These are phyloP conservation scores for Vannuccia rotundouncinata DNA, from an alignment of 2,888 invertebrate species.

Conservation along the genomic window DNA sequence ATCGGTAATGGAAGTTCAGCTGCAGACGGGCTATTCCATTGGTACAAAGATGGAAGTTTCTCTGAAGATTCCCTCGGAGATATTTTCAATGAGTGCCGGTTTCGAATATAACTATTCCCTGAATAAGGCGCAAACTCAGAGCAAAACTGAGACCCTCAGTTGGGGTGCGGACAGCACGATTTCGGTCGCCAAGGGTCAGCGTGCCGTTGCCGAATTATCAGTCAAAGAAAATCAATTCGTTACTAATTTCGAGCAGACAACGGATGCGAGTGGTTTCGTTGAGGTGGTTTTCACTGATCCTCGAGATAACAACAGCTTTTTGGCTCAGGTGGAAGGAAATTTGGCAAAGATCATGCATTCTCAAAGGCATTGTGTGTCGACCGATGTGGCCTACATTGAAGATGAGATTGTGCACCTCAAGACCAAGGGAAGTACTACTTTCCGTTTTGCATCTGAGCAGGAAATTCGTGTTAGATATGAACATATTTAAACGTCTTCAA, in stretches of 20 bases:
- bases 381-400: background rate
- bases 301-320: conserved; percentile 55
- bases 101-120: conserved; percentile 55
- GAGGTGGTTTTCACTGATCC: conserved; percentile 53
- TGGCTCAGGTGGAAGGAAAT: conserved; percentile 50
- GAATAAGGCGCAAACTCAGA: conserved; percentile 50
- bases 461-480: conserved; percentile 6
- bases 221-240: conserved; percentile 58
- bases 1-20: conserved; percentile 47
- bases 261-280: conserved; percentile 50
- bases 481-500: too few species aligned
- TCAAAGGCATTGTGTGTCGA: background rate
- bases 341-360: conserved; percentile 46
- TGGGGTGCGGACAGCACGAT: conserved; percentile 59
- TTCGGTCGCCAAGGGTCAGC: conserved; percentile 49
- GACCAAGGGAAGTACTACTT: background rate
- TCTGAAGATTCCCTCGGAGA: conserved; percentile 57
- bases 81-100: conserved; percentile 55
- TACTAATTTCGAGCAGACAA: conserved; percentile 55
- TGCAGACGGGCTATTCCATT: conserved; percentile 51
- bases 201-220: conserved; percentile 57
- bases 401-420: background rate
- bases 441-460: conserved; percentile 6
- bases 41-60: conserved; percentile 57
- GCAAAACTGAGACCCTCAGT: conserved; percentile 53